Evolutionary conservation across 2,888 invertebrate genomes (phyloP).

Genomic region (Pandemis heparana): DNA sequence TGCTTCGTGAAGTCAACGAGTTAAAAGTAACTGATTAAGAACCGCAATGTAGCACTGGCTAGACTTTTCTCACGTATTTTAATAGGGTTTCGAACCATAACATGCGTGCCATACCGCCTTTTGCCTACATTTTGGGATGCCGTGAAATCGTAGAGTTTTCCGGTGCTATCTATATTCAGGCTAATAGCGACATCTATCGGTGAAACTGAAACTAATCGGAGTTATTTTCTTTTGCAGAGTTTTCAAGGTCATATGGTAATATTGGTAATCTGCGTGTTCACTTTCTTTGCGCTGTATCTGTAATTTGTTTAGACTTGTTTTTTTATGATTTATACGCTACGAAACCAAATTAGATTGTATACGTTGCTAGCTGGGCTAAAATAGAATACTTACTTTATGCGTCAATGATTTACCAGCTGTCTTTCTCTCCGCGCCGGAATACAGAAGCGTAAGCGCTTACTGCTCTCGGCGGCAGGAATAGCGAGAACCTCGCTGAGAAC

Average conservation of each 20-base stretch:
- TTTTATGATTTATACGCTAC: too few species aligned
- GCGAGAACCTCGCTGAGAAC: too few species aligned
- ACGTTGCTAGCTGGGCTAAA: too few species aligned
- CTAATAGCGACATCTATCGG: conserved; percentile 20
- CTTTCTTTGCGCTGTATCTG: background rate
- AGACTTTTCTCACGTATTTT: background rate
- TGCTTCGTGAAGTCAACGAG: background rate
- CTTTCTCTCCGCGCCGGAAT: too few species aligned
- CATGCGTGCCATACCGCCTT: conserved; percentile 23
- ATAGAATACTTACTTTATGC: too few species aligned
- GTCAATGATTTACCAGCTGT: too few species aligned
- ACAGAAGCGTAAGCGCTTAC: too few species aligned
- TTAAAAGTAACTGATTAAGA: background rate
- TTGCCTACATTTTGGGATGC: conserved; percentile 14
- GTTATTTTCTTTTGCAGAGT: conserved; percentile 10
- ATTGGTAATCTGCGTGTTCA: conserved; percentile 12
- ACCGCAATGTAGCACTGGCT: background rate
- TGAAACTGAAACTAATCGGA: conserved; percentile 28
- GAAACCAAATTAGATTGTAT: too few species aligned
- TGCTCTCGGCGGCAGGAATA: too few species aligned
- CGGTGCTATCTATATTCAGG: conserved; percentile 11
- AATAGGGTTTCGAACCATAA: background rate
- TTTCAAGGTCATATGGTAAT: conserved; percentile 25
- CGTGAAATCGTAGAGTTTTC: conserved; percentile 16
- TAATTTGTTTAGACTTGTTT: background rate